Conservation (phyloP, 2,797 vertebrate species). For the Sebastiscus albofasciatus region DNA sequence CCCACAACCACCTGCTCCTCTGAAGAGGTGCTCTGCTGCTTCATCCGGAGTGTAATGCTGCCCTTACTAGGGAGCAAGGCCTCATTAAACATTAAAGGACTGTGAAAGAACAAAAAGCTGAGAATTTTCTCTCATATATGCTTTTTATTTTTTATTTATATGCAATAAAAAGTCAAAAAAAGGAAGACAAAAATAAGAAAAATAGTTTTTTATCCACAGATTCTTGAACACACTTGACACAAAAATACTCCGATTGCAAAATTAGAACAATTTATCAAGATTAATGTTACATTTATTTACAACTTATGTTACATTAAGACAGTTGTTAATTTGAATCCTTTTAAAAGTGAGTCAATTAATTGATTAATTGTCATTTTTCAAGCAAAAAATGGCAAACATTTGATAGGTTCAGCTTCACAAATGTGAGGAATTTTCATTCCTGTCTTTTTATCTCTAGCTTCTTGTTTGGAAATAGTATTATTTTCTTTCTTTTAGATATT, state of each 20-base stretch:
- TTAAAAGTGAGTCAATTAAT: neutral
- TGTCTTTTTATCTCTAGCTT: too few species aligned
- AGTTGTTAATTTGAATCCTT: neutral
- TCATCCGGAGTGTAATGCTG: neutral
- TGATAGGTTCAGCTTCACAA: too few species aligned
- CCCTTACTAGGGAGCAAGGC: conserved; percentile 17
- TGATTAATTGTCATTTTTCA: neutral
- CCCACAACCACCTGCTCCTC: conserved; percentile 22
- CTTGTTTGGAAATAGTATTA: too few species aligned
- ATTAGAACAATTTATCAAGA: neutral
- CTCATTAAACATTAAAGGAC: neutral
- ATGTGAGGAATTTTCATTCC: too few species aligned
- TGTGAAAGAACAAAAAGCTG: neutral
- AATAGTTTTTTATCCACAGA: neutral
- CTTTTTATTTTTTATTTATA: neutral
- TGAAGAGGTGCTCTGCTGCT: conserved; percentile 19
- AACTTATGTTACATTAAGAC: neutral
- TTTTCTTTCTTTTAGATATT: too few species aligned
- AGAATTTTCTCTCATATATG: neutral
- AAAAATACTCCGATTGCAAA: neutral
- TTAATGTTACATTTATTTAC: neutral
- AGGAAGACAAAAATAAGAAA: too few species aligned
- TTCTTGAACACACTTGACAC: neutral
- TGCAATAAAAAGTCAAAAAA: neutral
- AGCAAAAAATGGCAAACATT: too few species aligned